These are phyloP conservation scores for Corythucha ciliata DNA, from an alignment of 2,888 invertebrate genomes.

Conservation along the genomic window DNA sequence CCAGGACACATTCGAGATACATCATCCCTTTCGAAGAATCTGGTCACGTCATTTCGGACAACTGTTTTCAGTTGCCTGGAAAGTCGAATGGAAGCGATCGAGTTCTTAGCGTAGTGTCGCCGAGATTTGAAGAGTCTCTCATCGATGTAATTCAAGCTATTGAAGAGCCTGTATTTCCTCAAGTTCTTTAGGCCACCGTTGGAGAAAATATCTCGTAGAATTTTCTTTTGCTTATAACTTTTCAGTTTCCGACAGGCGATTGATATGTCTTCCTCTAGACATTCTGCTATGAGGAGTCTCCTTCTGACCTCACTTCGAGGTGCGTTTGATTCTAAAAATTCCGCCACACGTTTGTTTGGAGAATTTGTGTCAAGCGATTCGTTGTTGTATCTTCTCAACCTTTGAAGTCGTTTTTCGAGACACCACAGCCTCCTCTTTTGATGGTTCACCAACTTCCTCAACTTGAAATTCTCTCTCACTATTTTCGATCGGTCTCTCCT, in stretches of 20 bases:
- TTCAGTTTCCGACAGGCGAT: neutral
- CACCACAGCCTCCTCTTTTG: slow-evolving; percentile 10
- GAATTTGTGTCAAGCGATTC: neutral
- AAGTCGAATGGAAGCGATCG: neutral
- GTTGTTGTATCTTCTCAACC: slow-evolving; percentile 2
- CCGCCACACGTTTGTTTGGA: slow-evolving; percentile 1
- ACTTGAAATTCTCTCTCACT: slow-evolving; percentile 3
- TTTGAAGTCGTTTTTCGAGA: slow-evolving; percentile 14
- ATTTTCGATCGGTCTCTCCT: slow-evolving; percentile 10
- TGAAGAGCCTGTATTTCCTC: slow-evolving; percentile 1
- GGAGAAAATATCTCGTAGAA: slow-evolving; percentile 4
- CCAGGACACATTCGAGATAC: no score
- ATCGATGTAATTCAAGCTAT: neutral
- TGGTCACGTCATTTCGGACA: no score
- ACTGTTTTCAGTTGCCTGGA: slow-evolving; percentile 1
- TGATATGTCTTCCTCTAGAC: slow-evolving; percentile 8
- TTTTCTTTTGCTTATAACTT: slow-evolving; percentile 6
- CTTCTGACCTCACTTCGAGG: slow-evolving; percentile 6
- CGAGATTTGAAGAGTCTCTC: neutral
- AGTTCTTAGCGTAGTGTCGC: neutral
- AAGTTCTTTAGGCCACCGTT: neutral
- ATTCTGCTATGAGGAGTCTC: slow-evolving; percentile 1
- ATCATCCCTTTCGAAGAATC: no score
- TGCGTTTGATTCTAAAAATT: slow-evolving; percentile 2
- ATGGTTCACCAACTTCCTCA: slow-evolving; percentile 2